Evolutionary conservation across 2,888 invertebrate species (phyloP).

Genomic region (Metacarcinus magister): DNA sequence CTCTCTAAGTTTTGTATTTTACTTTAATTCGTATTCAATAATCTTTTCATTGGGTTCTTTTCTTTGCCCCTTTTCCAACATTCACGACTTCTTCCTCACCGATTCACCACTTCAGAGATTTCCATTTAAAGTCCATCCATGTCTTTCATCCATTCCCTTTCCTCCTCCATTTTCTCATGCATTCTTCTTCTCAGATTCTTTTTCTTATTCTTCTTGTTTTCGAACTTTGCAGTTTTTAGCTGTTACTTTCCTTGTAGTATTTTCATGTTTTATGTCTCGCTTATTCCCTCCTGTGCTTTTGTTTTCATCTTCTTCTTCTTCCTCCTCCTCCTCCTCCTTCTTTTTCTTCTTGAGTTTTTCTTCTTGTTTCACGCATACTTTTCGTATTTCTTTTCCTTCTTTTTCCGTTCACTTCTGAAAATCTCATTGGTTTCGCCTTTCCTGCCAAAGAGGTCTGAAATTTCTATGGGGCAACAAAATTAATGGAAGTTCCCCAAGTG

Average conservation of each 20-base stretch:
- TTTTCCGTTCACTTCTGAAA: background rate
- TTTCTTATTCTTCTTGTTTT: background rate
- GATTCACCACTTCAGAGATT: background rate
- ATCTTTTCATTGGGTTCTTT: too few species aligned
- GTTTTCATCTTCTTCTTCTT: too few species aligned
- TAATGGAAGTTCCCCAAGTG: background rate
- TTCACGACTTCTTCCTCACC: background rate
- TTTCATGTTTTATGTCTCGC: too few species aligned
- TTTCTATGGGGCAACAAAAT: background rate
- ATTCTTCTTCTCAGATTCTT: background rate
- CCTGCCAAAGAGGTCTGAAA: background rate
- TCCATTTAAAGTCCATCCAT: background rate
- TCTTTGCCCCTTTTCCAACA: background rate
- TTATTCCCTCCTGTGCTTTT: too few species aligned
- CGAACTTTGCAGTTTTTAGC: background rate
- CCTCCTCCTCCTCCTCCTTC: too few species aligned
- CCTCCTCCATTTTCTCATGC: background rate
- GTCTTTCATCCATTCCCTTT: background rate
- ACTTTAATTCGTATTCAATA: too few species aligned
- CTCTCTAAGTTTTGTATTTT: background rate
- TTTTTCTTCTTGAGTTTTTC: too few species aligned
- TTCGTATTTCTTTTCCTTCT: background rate
- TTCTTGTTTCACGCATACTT: background rate
- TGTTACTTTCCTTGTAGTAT: too few species aligned
- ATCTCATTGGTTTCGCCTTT: background rate